Evolutionary conservation across 2,888 invertebrate species (phyloP).

Genomic region (Anthoptus insignis): DNA sequence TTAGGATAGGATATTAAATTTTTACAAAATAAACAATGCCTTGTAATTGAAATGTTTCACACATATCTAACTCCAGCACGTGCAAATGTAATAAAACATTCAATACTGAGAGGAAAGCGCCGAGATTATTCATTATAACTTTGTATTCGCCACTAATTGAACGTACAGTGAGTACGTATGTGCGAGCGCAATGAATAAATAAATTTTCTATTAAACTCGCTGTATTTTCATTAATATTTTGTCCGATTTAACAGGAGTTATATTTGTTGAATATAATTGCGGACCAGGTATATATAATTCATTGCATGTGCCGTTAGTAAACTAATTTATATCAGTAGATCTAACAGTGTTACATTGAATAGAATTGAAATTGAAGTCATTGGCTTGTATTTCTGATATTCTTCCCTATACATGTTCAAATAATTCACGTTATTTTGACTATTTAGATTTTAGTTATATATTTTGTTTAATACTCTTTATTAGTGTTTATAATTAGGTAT

Average conservation of each 20-base stretch:
- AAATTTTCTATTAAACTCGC: constrained; percentile 25
- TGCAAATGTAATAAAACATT: constrained; percentile 1
- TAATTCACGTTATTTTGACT: too few relatives aligned
- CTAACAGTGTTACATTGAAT: too few relatives aligned
- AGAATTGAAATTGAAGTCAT: too few relatives aligned
- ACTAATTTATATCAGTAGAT: neutral
- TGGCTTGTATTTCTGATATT: too few relatives aligned
- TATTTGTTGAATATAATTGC: neutral
- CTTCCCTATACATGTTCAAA: too few relatives aligned
- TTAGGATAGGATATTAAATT: too few relatives aligned
- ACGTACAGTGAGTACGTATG: constrained; percentile 10
- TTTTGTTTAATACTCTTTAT: too few relatives aligned
- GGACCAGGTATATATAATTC: neutral
- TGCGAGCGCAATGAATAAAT: constrained; percentile 26
- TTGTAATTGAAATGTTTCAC: too few relatives aligned
- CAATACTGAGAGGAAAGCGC: neutral
- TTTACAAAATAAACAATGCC: too few relatives aligned
- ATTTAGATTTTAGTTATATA: too few relatives aligned
- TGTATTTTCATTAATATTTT: constrained; percentile 22
- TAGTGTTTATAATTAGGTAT: too few relatives aligned
- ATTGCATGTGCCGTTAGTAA: neutral
- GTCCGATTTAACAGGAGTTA: constrained; percentile 15
- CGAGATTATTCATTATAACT: constrained; percentile 26
- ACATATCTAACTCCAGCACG: too few relatives aligned
- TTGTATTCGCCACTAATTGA: constrained; percentile 25